Evolutionary conservation across 2,113 vertebrate species (phyloP), one percentile per base, ranked within the genome.

Genomic region (Nyctereutes procyonoides): DNA sequence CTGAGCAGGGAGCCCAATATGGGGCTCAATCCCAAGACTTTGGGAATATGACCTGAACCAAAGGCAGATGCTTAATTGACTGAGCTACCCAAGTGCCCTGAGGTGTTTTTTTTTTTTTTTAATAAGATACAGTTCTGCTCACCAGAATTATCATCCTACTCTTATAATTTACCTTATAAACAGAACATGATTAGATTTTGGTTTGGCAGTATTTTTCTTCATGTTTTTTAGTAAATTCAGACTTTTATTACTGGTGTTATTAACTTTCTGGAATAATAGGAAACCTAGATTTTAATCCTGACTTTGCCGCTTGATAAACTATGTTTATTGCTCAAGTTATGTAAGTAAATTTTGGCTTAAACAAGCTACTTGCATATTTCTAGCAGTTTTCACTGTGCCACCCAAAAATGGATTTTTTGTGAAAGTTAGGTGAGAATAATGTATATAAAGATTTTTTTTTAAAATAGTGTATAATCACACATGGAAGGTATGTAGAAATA

Each of bases 231-330:
- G 38, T 76, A 60, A 95, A 32, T 24, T 93, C 43, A 82, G 12
- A 90, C 51, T 92, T 92, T 92, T 82, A 85, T 96, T 89, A 76
- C 22, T 77, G 55, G 24, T 86, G 32, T 76, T 71, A 76, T 53
- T 96, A 94, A 19, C 38, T 94, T 17, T 85, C 56, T 88, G 38
- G 55, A 83, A 53, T 88, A 82, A 55, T 58, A 88, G 35, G 14
- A 93, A 92, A 69, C 32, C 43, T 82, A 83, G 20, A 67, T 73
- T 95, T 93, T 91, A 84, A 60, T 95, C 28, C 83, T 95, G 71
- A 11, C 13, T 51, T 88, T 93, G 60, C 43, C 63, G 60, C 62
- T 94, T 83, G 48, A 26, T 81, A 71, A 80, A 51, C 14, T 83
- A 11, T 94, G 60, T 38, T 77, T 10, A 32, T 88, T 84, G 26